Conservation (phyloP, 1,140 invertebrate species). For the Drosophila albomicans region DNA sequence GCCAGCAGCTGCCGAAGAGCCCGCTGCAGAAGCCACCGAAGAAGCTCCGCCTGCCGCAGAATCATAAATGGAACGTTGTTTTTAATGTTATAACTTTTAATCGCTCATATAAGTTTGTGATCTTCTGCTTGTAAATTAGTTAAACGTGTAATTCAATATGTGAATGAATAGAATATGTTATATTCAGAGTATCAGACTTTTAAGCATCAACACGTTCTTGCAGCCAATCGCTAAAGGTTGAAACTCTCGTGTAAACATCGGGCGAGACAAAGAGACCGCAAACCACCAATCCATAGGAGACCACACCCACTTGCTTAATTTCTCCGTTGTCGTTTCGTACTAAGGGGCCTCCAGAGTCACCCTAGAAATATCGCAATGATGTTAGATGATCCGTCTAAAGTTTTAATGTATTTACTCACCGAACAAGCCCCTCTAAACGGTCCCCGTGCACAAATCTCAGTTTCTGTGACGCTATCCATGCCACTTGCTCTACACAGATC, state of each 20-base stretch:
- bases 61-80: not conserved
- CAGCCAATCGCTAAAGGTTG: conserved; percentile 85
- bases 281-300: conserved; percentile 89
- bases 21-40: conserved; percentile 4
- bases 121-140: conserved; percentile 48
- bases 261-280: conserved; percentile 82
- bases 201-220: conserved; percentile 23
- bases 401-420: conserved; percentile 44
- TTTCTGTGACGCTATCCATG: conserved; percentile 72
- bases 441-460: conserved; percentile 85
- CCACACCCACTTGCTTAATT: conserved; percentile 87
- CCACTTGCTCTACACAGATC: conserved; percentile 58
- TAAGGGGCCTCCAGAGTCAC: conserved; percentile 91
- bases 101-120: not conserved
- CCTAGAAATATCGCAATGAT: conserved; percentile 83
- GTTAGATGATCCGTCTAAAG: not conserved
- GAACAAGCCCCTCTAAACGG: conserved; percentile 84
- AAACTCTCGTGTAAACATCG: conserved; percentile 87
- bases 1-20: not conserved
- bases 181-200: not conserved
- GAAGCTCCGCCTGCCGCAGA: conserved; percentile 23
- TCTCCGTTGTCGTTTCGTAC: conserved; percentile 53
- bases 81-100: conserved; percentile 15
- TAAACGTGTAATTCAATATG: conserved; percentile 31
- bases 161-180: not conserved